Evolutionary conservation across 2,797 vertebrate species (phyloP).

Genomic region (Australoheros facetus): DNA sequence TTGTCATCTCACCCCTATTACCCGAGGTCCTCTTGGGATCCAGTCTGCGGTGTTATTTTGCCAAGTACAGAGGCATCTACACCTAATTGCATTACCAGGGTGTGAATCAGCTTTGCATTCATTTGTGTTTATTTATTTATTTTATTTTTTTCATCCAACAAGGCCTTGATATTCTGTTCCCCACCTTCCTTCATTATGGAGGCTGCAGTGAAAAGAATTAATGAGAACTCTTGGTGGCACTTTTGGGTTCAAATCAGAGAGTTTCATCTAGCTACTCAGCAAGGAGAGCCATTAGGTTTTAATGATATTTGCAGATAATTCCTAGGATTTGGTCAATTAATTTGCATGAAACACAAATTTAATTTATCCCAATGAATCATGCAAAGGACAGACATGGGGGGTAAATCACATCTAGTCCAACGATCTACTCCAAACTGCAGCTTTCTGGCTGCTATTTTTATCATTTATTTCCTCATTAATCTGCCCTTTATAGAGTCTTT

Average conservation of each 20-base stretch:
- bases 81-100: constrained; percentile 29
- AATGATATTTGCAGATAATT: constrained; percentile 51
- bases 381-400: constrained; percentile 9
- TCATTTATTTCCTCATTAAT: constrained; percentile 2
- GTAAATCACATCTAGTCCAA: constrained; percentile 4
- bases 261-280: constrained; percentile 56
- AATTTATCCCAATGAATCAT: constrained; percentile 33
- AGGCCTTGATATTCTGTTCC: constrained; percentile 32
- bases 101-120: constrained; percentile 40
- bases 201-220: constrained; percentile 34
- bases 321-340: constrained; percentile 53
- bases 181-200: constrained; percentile 41
- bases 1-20: neutral
- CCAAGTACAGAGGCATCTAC: constrained; percentile 9
- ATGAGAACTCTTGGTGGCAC: constrained; percentile 41
- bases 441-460: neutral
- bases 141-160: neutral
- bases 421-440: neutral
- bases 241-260: constrained; percentile 36
- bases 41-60: constrained; percentile 10
- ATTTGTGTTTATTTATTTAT: neutral
- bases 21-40: constrained; percentile 4
- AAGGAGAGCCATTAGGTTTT: constrained; percentile 52
- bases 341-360: constrained; percentile 32
- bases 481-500: neutral